Conservation (phyloP, 2,888 invertebrate genomes). For the Lumbricus terrestris region DNA sequence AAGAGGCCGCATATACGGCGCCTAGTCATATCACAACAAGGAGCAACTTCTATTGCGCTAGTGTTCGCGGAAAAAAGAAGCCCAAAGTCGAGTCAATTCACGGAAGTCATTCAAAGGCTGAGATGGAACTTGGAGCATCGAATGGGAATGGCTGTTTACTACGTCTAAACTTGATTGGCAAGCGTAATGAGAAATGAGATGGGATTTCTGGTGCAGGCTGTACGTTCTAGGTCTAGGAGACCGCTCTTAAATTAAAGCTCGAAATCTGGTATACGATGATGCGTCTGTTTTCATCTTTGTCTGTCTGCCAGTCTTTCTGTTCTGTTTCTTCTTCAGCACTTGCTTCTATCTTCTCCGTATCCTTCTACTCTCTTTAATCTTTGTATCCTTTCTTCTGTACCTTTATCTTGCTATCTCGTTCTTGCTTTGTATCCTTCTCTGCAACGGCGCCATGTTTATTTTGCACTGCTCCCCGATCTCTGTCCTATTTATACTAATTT, state of each 20-base stretch:
- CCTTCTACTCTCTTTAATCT: background rate
- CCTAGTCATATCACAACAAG: background rate
- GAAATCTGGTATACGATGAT: background rate
- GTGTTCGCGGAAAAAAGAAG: background rate
- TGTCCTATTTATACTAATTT: too few species aligned
- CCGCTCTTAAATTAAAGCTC: background rate
- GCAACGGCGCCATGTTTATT: background rate
- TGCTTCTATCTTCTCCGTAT: background rate
- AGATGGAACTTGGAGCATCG: background rate
- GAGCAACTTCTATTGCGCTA: background rate
- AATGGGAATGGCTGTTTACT: background rate
- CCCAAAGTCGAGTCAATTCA: background rate
- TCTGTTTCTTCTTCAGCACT: too few species aligned
- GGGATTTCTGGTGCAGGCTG: background rate
- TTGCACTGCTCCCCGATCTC: too few species aligned
- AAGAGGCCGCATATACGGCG: background rate
- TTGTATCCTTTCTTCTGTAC: background rate
- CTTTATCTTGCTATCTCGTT: background rate
- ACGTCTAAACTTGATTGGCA: background rate
- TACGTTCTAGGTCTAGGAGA: too few species aligned
- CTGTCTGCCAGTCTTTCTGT: background rate
- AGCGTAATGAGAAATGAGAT: background rate
- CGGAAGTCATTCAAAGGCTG: background rate
- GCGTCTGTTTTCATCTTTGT: background rate
- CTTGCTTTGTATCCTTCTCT: background rate